These are phyloP conservation scores for Perodicticus potto DNA, from an alignment of 2,797 vertebrate species.

Conservation along the genomic window DNA sequence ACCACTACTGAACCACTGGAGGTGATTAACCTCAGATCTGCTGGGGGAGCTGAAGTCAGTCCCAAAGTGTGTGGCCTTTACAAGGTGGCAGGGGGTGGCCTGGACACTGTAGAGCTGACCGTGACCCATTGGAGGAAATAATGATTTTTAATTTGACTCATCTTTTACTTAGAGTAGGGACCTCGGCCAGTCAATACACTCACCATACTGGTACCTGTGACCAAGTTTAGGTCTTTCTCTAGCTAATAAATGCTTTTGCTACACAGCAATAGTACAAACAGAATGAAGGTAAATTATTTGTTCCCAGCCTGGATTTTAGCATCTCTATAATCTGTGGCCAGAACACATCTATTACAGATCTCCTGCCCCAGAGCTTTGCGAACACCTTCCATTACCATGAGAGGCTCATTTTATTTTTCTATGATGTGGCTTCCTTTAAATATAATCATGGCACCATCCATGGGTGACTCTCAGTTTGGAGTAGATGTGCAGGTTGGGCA, in stretches of 20 bases:
- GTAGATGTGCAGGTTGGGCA: not conserved
- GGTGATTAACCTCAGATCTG: not conserved
- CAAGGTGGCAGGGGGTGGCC: not conserved
- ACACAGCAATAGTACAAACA: not conserved
- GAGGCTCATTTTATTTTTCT: not conserved
- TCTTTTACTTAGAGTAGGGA: not conserved
- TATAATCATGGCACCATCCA: not conserved
- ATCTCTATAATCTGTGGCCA: not conserved
- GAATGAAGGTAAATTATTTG: not conserved
- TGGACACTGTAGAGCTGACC: not conserved
- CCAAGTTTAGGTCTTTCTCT: not conserved
- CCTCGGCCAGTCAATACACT: not conserved
- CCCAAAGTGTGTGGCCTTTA: not conserved
- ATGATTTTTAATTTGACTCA: not conserved
- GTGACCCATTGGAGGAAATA: not conserved
- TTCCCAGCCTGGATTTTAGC: not conserved
- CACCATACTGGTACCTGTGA: not conserved
- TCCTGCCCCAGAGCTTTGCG: not conserved
- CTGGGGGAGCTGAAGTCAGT: not conserved
- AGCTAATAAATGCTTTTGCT: not conserved
- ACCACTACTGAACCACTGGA: not conserved
- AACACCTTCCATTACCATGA: not conserved
- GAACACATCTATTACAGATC: not conserved
- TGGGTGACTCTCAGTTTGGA: not conserved
- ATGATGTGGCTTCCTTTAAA: not conserved